These are phyloP conservation scores for Sitodiplosis mosellana DNA, from an alignment of 1,140 invertebrate species.

Conservation along the genomic window DNA sequence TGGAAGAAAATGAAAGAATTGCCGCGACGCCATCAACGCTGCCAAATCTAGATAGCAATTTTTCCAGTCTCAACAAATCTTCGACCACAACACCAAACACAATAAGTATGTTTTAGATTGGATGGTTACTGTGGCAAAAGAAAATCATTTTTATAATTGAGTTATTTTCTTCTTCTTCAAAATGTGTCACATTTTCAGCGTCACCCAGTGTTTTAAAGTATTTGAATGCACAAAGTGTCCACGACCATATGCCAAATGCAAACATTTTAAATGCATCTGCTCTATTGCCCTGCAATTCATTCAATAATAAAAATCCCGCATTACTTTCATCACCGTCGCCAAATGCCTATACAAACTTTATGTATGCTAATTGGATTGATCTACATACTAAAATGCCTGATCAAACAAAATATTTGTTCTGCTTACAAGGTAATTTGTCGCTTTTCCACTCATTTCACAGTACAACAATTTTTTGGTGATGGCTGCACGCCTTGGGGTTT, in stretches of 20 bases:
- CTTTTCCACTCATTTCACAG: too few species aligned
- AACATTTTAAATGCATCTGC: too few species aligned
- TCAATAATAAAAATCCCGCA: not conserved
- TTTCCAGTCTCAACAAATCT: too few species aligned
- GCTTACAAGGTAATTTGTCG: slow-evolving; percentile 13
- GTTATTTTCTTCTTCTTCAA: not conserved
- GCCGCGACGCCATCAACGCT: not conserved
- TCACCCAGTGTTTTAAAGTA: slow-evolving; percentile 2
- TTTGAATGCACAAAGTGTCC: not conserved
- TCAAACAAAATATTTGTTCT: slow-evolving; percentile 5
- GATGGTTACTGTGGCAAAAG: not conserved
- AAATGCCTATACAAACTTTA: slow-evolving; percentile 2
- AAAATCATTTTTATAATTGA: not conserved
- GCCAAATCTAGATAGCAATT: too few species aligned
- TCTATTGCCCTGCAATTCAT: too few species aligned
- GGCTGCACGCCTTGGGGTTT: too few species aligned
- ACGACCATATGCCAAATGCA: not conserved
- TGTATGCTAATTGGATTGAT: slow-evolving; percentile 7
- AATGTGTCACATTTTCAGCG: not conserved
- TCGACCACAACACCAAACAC: too few species aligned
- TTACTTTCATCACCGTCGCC: not conserved
- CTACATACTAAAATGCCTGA: slow-evolving; percentile 3
- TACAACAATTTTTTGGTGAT: too few species aligned
- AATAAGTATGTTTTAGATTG: too few species aligned
- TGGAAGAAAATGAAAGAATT: slow-evolving; percentile 1